Conservation (phyloP, 2,797 vertebrate genomes). For the Diplodus puntazzo region DNA sequence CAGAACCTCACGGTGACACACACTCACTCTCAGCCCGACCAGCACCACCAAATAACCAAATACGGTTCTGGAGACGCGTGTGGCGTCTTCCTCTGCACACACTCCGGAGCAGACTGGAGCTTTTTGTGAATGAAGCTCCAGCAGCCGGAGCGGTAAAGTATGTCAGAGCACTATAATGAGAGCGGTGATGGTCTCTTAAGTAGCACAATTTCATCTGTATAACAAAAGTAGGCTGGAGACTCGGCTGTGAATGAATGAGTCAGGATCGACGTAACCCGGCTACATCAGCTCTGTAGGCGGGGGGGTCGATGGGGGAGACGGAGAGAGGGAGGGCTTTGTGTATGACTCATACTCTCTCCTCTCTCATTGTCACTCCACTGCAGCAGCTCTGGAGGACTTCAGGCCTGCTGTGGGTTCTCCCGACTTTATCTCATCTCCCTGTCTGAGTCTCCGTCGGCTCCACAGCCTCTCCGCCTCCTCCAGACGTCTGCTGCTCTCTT, state of each 20-base stretch:
- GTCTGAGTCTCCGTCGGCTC: slow-evolving; percentile 32
- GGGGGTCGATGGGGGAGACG: neutral
- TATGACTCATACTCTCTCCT: slow-evolving; percentile 82
- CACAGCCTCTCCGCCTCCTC: slow-evolving; percentile 7
- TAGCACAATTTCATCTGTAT: slow-evolving; percentile 70
- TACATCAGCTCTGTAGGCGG: slow-evolving; percentile 44
- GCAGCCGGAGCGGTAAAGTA: slow-evolving; percentile 65
- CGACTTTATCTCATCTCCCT: slow-evolving; percentile 51
- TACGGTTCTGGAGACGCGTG: slow-evolving; percentile 43
- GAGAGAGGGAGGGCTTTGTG: slow-evolving; percentile 66
- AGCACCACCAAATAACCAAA: slow-evolving; percentile 56
- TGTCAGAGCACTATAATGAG: slow-evolving; percentile 70
- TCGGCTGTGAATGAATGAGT: slow-evolving; percentile 79
- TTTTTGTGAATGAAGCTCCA: slow-evolving; percentile 75
- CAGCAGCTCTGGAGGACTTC: slow-evolving; percentile 75
- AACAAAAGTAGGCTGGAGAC: slow-evolving; percentile 71
- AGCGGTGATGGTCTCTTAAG: slow-evolving; percentile 67
- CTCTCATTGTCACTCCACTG: slow-evolving; percentile 80
- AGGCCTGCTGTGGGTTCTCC: slow-evolving; percentile 67
- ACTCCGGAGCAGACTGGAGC: slow-evolving; percentile 26
- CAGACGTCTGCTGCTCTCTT: neutral
- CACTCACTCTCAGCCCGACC: slow-evolving; percentile 33
- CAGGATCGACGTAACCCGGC: slow-evolving; percentile 76
- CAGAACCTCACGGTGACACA: slow-evolving; percentile 27
- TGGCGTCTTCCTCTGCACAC: slow-evolving; percentile 29